Conservation (phyloP, 1,140 invertebrate species). For the Macrostomum lignano region DNA sequence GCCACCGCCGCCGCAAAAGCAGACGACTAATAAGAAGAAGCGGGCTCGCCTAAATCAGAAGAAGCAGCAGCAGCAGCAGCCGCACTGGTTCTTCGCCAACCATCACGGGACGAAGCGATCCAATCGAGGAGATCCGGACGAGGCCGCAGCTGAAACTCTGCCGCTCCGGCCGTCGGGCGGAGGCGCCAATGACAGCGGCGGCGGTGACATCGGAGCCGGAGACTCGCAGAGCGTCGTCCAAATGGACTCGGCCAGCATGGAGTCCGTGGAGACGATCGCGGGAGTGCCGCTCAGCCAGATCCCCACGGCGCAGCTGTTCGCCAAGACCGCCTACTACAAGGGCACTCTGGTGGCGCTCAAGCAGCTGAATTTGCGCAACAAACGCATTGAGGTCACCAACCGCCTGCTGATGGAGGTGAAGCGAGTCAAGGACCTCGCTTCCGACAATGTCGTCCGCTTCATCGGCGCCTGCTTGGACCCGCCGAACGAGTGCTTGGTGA, state of each 20-base stretch:
- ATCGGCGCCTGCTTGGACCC: constrained; percentile 68
- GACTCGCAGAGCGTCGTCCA: no score
- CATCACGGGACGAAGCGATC: not conserved
- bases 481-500: constrained; percentile 42
- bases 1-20: not conserved
- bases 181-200: no score
- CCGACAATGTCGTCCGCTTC: constrained; percentile 73
- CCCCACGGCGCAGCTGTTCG: not conserved
- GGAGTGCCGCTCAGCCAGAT: not conserved
- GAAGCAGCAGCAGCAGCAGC: constrained; percentile 1
- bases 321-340: constrained; percentile 1
- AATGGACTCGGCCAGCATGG: no score
- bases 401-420: constrained; percentile 60
- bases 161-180: no score
- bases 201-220: no score
- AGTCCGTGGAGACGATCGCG: not conserved
- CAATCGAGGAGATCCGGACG: not conserved
- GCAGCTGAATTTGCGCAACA: constrained; percentile 9
- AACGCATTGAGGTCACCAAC: constrained; percentile 50
- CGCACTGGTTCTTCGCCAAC: no score
- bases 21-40: not conserved
- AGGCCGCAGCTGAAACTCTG: no score
- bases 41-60: not conserved
- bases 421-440: constrained; percentile 69
- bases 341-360: constrained; percentile 1